phyloP scores from a whole-genome alignment of 2,888 invertebrate genomes.

The Xanthia icteritia region DNA sequence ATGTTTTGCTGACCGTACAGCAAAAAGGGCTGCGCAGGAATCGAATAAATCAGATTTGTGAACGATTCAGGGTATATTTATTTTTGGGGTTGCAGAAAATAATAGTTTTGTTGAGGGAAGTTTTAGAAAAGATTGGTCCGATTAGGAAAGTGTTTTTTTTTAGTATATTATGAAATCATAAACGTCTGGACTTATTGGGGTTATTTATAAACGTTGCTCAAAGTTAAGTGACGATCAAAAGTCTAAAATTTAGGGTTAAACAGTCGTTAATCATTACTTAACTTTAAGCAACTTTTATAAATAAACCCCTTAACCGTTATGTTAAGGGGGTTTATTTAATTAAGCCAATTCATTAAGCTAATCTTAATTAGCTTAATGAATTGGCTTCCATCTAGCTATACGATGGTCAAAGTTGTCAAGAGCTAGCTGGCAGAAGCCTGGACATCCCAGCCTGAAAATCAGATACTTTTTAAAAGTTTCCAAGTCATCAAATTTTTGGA shows the following conservation, averaged over 20 bases:
- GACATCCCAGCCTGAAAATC: background rate
- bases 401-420: background rate
- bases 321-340: too few relatives aligned
- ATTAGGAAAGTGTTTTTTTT: background rate
- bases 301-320: too few relatives aligned
- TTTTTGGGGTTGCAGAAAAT: constrained; percentile 52
- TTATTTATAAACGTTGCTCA: too few relatives aligned
- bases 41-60: constrained; percentile 63
- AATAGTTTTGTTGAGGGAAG: constrained; percentile 32
- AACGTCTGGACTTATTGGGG: background rate
- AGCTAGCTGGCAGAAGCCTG: background rate
- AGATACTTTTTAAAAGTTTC: background rate
- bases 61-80: constrained; percentile 53
- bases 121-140: constrained; percentile 19
- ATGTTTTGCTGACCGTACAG: constrained; percentile 67
- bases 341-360: too few relatives aligned
- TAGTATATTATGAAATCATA: background rate
- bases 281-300: too few relatives aligned
- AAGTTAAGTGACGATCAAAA: too few relatives aligned
- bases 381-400: background rate
- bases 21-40: constrained; percentile 63
- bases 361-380: background rate
- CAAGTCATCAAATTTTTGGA: background rate
- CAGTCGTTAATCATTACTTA: too few relatives aligned
- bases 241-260: too few relatives aligned